phyloP scores from a whole-genome alignment of 2,888 invertebrate genomes.

The Epistrophella euchroma region DNA sequence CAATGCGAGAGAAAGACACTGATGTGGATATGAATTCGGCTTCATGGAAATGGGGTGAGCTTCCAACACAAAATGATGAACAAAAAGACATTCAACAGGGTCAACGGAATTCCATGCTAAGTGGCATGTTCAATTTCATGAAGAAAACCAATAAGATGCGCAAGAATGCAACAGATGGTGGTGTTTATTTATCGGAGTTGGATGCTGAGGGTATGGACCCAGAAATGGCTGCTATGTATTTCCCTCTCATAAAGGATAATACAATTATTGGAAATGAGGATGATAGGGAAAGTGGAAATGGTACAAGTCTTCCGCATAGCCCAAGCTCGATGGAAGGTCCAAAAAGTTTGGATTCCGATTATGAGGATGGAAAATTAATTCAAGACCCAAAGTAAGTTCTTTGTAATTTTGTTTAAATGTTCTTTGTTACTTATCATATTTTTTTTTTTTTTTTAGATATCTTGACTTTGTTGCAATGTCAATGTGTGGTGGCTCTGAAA shows the following conservation, averaged over 20 bases:
- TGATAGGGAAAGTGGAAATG: conserved; percentile 98
- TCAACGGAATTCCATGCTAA: conserved; percentile 89
- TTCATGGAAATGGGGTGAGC: conserved; percentile 96
- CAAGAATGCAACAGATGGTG: conserved; percentile 85
- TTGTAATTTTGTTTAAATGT: background rate
- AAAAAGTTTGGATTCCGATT: conserved; percentile 92
- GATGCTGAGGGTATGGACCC: conserved; percentile 95
- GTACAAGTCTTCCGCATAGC: conserved; percentile 97
- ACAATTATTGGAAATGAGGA: conserved; percentile 86
- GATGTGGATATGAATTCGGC: conserved; percentile 80
- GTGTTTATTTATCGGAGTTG: conserved; percentile 94
- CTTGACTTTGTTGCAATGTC: conserved; percentile 89
- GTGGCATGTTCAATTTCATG: conserved; percentile 97
- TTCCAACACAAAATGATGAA: conserved; percentile 85
- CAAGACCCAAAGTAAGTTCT: conserved; percentile 84
- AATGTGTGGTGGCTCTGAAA: conserved; percentile 89
- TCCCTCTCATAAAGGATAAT: conserved; percentile 85
- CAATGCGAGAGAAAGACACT: conserved; percentile 83
- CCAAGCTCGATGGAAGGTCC: conserved; percentile 94
- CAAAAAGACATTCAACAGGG: conserved; percentile 80
- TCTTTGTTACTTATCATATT: background rate
- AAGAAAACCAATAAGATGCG: conserved; percentile 88
- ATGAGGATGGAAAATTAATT: conserved; percentile 89
- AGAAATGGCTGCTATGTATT: conserved; percentile 94
- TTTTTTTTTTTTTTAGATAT: conserved; percentile 82